A percentile compares a stretch with the other conserved stretches of the same genome.
Conservation (phyloP, 2,113 vertebrate genomes). For the Nothocercus nigrocapillus region DNA sequence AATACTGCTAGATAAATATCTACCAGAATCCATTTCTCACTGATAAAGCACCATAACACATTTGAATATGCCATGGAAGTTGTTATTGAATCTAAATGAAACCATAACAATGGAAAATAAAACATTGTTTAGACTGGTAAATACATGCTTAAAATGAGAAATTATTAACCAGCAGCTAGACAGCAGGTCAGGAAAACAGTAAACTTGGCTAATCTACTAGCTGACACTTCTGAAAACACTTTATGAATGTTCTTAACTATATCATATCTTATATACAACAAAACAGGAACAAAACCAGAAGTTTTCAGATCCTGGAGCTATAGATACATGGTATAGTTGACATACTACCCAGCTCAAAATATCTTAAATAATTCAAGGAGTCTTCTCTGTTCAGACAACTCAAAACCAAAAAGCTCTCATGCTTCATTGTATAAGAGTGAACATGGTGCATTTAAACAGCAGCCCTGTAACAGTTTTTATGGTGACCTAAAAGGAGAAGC, state of each 20-base stretch:
- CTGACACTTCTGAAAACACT: background rate
- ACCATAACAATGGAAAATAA: background rate
- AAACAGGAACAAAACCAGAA: background rate
- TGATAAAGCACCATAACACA: background rate
- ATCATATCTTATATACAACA: background rate
- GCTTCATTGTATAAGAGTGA: background rate
- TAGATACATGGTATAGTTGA: background rate
- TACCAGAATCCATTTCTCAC: rapidly evolving
- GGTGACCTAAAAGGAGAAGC: background rate
- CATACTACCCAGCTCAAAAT: background rate
- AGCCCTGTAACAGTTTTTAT: background rate
- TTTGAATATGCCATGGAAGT: background rate
- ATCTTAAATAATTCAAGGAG: background rate
- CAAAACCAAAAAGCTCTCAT: background rate
- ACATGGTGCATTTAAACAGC: background rate
- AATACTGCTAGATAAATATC: background rate
- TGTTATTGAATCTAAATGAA: background rate
- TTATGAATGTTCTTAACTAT: background rate
- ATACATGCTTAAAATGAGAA: background rate
- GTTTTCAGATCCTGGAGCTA: background rate
- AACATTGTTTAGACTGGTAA: background rate
- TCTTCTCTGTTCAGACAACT: background rate
- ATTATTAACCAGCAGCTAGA: background rate
- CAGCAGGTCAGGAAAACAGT: background rate
- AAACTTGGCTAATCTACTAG: background rate